A percentile compares a stretch with the other conserved stretches of the same genome.
Evolutionary conservation across 2,888 invertebrate genomes (phyloP).

Genomic region (Apodemia duryi): DNA sequence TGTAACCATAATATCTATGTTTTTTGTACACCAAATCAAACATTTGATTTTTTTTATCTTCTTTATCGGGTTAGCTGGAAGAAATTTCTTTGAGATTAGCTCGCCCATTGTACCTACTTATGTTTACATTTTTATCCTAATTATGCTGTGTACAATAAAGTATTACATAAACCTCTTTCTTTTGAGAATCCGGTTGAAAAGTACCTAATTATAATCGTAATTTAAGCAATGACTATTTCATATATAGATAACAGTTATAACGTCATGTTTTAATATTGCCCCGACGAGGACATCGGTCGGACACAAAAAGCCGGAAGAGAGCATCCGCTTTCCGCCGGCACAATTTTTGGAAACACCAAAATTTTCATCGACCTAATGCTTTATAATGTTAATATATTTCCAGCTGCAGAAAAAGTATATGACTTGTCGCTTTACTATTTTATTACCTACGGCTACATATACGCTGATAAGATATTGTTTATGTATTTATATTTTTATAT

Average conservation of each 20-base stretch:
- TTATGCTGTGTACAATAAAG: no score
- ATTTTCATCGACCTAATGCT: conserved; percentile 63
- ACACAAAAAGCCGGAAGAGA: conserved; percentile 61
- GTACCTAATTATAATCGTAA: not conserved
- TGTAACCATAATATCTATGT: no score
- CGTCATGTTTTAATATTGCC: conserved; percentile 55
- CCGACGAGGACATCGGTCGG: conserved; percentile 70
- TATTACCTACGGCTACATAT: not conserved
- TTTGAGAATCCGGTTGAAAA: not conserved
- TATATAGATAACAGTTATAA: conserved; percentile 66
- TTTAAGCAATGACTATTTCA: conserved; percentile 43
- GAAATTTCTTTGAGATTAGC: no score
- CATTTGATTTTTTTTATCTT: no score
- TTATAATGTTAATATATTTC: conserved; percentile 64
- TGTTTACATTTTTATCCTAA: no score
- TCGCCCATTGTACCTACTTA: no score
- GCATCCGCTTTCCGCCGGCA: conserved; percentile 69
- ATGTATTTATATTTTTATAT: no score
- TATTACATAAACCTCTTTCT: no score
- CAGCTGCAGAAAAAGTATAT: conserved; percentile 7
- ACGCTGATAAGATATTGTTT: no score
- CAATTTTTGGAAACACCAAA: conserved; percentile 73
- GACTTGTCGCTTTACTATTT: not conserved
- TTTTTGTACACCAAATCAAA: no score
- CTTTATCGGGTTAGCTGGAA: no score